phyloP scores from a whole-genome alignment of 2,888 invertebrate genomes.

The Anticlea derivata region DNA sequence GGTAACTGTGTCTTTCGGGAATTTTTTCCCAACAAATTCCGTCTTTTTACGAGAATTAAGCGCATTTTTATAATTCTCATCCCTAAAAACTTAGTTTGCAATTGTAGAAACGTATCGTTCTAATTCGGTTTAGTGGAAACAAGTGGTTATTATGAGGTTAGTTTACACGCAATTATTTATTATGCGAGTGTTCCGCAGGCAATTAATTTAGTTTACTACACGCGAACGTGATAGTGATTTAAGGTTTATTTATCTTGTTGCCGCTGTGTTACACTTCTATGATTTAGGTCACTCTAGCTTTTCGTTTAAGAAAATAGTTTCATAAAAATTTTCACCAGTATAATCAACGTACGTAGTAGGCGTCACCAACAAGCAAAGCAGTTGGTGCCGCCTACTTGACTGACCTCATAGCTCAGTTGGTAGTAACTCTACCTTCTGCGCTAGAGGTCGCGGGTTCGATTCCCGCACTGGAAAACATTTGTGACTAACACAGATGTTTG shows the following conservation, averaged over 20 bases:
- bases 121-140: conserved; percentile 11
- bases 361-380: too few species aligned
- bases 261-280: conserved; percentile 28
- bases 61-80: too few species aligned
- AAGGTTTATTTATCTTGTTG: conserved; percentile 28
- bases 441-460: too few species aligned
- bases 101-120: conserved; percentile 11
- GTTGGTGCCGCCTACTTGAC: too few species aligned
- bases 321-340: neutral
- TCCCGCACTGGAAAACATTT: too few species aligned
- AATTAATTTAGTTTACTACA: conserved; percentile 31
- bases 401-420: too few species aligned
- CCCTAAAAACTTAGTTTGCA: neutral
- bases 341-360: too few species aligned
- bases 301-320: conserved; percentile 13
- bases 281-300: conserved; percentile 27
- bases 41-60: too few species aligned
- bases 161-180: conserved; percentile 24
- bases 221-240: conserved; percentile 24
- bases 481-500: too few species aligned
- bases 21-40: too few species aligned
- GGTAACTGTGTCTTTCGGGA: too few species aligned
- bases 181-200: conserved; percentile 12
- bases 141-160: conserved; percentile 15
- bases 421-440: too few species aligned